A percentile compares a stretch with the other conserved stretches of the same genome.
Conservation (phyloP, 2,888 invertebrate genomes). For the Congeria kusceri region DNA sequence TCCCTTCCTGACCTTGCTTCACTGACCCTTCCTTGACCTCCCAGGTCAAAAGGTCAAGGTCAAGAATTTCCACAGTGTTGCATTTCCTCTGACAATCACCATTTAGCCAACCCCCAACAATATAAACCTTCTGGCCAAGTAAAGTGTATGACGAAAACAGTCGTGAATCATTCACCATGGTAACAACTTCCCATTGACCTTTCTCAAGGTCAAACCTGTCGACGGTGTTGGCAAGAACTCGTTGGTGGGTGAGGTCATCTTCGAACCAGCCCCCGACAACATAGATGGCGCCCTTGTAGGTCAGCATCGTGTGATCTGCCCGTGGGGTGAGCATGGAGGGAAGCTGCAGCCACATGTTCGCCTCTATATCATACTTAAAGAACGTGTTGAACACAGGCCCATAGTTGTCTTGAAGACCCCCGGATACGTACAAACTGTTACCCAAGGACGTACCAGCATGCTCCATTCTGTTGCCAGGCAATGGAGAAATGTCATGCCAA, state of each 20-base stretch:
- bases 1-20: neutral
- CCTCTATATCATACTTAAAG: constrained; percentile 71
- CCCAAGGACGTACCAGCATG: constrained; percentile 78
- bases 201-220: constrained; percentile 88
- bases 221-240: constrained; percentile 88
- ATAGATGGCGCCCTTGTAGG: constrained; percentile 67
- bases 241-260: constrained; percentile 85
- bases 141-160: constrained; percentile 90
- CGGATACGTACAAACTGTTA: constrained; percentile 86
- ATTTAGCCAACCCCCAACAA: constrained; percentile 90
- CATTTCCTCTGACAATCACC: constrained; percentile 90
- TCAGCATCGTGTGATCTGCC: constrained; percentile 81
- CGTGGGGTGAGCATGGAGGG: constrained; percentile 74
- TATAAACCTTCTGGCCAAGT: constrained; percentile 88
- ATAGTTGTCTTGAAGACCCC: constrained; percentile 87
- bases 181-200: constrained; percentile 88
- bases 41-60: constrained; percentile 88
- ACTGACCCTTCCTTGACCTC: constrained; percentile 89
- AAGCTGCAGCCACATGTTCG: constrained; percentile 70
- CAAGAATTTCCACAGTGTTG: constrained; percentile 89
- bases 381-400: constrained; percentile 86
- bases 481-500: constrained; percentile 73
- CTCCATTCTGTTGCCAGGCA: constrained; percentile 78
- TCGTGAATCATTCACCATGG: constrained; percentile 89
- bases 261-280: constrained; percentile 86